A percentile compares a stretch with the other conserved stretches of the same genome.
These are phyloP conservation scores for Nomada hirtipes DNA, from an alignment of 2,888 invertebrate genomes.

Conservation along the genomic window DNA sequence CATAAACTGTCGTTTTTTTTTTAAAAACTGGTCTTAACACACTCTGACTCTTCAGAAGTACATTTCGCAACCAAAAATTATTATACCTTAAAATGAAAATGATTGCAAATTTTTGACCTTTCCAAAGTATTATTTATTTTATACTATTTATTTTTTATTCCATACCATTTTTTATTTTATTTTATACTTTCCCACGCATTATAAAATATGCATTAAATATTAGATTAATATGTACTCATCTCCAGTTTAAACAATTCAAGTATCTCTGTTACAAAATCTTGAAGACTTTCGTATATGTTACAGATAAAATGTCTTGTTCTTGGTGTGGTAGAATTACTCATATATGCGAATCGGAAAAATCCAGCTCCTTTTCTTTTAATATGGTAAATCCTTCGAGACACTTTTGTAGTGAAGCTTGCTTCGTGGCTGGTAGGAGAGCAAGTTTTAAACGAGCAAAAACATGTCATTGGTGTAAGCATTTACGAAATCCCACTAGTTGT, in stretches of 20 bases:
- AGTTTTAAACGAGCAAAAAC: conserved; percentile 96
- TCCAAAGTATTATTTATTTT: no score
- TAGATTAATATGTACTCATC: no score
- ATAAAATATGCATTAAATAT: not conserved
- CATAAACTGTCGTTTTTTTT: no score
- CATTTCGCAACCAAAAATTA: no score
- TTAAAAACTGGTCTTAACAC: no score
- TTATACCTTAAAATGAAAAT: no score
- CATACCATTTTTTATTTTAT: no score
- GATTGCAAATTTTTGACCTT: no score
- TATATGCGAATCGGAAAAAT: conserved; percentile 85
- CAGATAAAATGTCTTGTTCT: conserved; percentile 73
- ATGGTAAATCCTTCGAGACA: conserved; percentile 83
- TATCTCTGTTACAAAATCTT: not conserved
- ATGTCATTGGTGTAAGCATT: conserved; percentile 97
- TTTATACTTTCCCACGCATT: no score
- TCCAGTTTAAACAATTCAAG: no score
- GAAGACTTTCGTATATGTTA: conserved; percentile 2
- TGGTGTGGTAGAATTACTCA: conserved; percentile 85
- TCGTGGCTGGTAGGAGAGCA: conserved; percentile 94
- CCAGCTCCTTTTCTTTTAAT: conserved; percentile 80
- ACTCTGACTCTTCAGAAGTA: no score
- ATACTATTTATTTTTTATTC: no score
- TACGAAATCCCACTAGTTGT: conserved; percentile 95
- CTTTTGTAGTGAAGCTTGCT: conserved; percentile 95